These are phyloP conservation scores for Hipparchia semele DNA, from an alignment of 2,888 invertebrate species.

Conservation along the genomic window DNA sequence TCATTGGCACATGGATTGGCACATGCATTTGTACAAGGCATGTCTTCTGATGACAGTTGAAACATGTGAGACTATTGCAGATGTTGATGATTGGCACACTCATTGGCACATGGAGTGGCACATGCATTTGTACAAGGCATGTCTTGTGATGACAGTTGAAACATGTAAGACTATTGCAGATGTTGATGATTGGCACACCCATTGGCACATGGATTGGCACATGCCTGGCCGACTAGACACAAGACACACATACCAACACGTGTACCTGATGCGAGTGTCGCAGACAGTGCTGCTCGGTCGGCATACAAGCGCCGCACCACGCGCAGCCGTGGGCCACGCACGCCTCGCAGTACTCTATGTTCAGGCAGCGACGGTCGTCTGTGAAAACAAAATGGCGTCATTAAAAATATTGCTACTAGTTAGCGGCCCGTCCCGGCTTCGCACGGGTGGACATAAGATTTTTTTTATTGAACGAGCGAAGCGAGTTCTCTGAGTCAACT, in stretches of 20 bases:
- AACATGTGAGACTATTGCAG: background rate
- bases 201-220: background rate
- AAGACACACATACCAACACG: constrained; percentile 22
- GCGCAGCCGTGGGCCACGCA: constrained; percentile 72
- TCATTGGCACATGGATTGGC: too few species aligned
- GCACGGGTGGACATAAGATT: too few species aligned
- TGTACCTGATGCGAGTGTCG: constrained; percentile 58
- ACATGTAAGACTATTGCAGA: background rate
- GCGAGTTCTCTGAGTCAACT: too few species aligned
- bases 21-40: too few species aligned
- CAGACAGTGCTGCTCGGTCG: constrained; percentile 57
- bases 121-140: too few species aligned
- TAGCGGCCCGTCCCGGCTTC: too few species aligned
- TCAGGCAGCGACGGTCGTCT: constrained; percentile 61
- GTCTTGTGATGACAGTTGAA: too few species aligned
- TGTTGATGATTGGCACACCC: background rate
- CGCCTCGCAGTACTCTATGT: constrained; percentile 64
- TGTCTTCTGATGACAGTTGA: background rate
- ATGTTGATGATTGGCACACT: background rate
- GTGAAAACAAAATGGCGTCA: constrained; percentile 15
- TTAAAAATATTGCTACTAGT: too few species aligned
- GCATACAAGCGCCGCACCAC: constrained; percentile 72
- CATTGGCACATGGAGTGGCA: background rate
- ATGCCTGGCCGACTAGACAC: constrained; percentile 10
- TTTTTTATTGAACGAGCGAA: too few species aligned